These are phyloP conservation scores for Drosophila anomalipes DNA, from an alignment of 2,888 invertebrate species.

Conservation along the genomic window DNA sequence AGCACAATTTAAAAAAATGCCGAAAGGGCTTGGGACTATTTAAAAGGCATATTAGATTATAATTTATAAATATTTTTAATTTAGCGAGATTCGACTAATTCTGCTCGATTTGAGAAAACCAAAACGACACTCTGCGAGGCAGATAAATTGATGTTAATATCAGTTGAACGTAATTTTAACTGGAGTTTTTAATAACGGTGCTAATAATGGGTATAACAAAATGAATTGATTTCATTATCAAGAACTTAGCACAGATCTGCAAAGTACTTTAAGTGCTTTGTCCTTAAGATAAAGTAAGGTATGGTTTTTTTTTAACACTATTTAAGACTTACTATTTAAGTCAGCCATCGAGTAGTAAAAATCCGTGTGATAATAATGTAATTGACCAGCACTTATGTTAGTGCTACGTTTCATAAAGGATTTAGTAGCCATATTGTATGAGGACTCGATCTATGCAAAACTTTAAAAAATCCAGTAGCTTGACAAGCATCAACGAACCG, in stretches of 20 bases:
- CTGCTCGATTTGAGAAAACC: neutral
- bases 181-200: neutral
- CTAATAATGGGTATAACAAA: neutral
- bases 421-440: conserved; percentile 63
- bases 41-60: neutral
- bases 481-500: conserved; percentile 31
- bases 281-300: neutral
- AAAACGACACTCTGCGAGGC: neutral
- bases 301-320: neutral
- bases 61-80: neutral
- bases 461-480: neutral
- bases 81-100: neutral
- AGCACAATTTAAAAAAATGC: neutral
- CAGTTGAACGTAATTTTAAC: neutral
- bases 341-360: conserved; percentile 83
- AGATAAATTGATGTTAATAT: neutral
- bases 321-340: conserved; percentile 72
- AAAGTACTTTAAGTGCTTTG: neutral
- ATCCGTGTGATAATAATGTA: conserved; percentile 85
- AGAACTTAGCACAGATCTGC: neutral
- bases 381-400: conserved; percentile 69
- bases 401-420: conserved; percentile 50
- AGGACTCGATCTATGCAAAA: neutral
- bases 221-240: neutral
- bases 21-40: neutral